phyloP scores from a whole-genome alignment of 2,797 vertebrate genomes.

The Dallia pectoralis region DNA sequence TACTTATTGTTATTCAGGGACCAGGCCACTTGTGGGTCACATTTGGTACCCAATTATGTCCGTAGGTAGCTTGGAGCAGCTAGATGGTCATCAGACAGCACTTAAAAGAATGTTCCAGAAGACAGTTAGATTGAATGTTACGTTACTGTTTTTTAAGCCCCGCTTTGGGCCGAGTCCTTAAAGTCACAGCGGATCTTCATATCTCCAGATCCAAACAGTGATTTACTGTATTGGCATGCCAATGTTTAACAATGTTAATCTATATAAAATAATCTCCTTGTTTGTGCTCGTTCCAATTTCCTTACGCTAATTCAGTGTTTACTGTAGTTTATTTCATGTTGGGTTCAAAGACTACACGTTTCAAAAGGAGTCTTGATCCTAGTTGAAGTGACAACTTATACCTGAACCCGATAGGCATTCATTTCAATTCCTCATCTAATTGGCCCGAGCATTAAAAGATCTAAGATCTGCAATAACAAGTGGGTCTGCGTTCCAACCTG shows the following conservation, averaged over 20 bases:
- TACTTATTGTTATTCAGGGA: background rate
- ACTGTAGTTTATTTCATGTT: background rate
- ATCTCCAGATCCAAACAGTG: background rate
- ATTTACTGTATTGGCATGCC: background rate
- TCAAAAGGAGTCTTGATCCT: conserved; percentile 37
- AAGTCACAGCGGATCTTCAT: too few species aligned
- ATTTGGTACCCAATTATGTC: conserved; percentile 12
- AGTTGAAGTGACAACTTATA: conserved; percentile 43
- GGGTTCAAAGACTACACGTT: conserved; percentile 16
- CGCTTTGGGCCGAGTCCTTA: background rate
- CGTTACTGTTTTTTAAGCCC: background rate
- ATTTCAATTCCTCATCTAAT: conserved; percentile 43
- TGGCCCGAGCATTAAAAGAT: conserved; percentile 42
- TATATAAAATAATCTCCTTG: background rate
- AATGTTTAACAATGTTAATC: conserved; percentile 22
- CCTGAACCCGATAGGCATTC: conserved; percentile 16
- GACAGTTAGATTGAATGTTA: background rate
- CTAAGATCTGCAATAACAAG: conserved; percentile 8
- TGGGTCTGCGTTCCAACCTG: background rate
- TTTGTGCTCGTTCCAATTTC: background rate
- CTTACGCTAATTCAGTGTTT: conserved; percentile 45
- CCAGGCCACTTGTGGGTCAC: background rate
- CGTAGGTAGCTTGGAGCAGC: background rate
- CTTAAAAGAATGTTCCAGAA: background rate
- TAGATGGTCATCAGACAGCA: background rate